These are phyloP conservation scores for Lutjanus argentimaculatus DNA, from an alignment of 2,797 vertebrate genomes.

Conservation along the genomic window DNA sequence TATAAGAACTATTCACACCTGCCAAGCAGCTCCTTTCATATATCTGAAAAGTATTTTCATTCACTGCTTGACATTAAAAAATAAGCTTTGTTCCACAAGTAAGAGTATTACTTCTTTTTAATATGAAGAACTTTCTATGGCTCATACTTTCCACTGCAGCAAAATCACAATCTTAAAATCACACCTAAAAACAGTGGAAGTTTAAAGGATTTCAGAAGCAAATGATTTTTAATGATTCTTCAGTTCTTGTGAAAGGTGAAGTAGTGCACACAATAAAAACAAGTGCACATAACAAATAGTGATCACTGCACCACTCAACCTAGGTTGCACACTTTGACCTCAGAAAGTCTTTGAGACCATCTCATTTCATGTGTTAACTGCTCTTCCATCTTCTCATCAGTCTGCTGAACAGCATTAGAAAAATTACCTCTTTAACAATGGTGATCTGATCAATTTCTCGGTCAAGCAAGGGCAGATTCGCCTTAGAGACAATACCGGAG, in stretches of 20 bases:
- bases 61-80: conserved; percentile 13
- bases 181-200: background rate
- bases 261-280: background rate
- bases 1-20: conserved; percentile 11
- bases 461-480: conserved; percentile 1
- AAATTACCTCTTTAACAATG: background rate
- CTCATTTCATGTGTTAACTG: background rate
- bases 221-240: background rate
- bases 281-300: background rate
- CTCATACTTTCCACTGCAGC: background rate
- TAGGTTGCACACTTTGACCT: background rate
- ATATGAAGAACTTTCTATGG: background rate
- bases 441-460: conserved; percentile 9
- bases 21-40: conserved; percentile 26
- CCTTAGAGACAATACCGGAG: background rate
- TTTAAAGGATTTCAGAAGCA: background rate
- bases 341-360: background rate
- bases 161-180: background rate
- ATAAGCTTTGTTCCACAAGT: background rate
- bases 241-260: background rate
- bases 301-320: background rate
- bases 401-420: conserved; percentile 9
- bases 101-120: background rate
- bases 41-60: conserved; percentile 2
- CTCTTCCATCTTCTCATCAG: background rate